Base-by-base conservation (phyloP, 92 coral and sea anemone genomes). In the Parazoanthus atlanticus region DNA sequence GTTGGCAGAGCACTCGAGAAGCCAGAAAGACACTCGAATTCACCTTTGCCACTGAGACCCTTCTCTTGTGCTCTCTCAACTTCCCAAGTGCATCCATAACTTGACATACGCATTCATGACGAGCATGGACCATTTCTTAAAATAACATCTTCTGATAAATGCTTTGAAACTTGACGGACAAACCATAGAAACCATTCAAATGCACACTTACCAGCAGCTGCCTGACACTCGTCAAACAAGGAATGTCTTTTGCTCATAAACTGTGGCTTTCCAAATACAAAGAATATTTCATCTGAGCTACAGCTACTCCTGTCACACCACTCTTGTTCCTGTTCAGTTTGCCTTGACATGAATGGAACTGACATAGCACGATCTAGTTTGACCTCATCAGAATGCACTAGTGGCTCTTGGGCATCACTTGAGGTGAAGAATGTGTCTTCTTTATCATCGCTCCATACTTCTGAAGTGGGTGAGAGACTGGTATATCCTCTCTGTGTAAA, bases 221-320 rank as follows among this genome's bases (percentile, higher is more conserved):
- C 98, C 72, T 97, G 98, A 77, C 95, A 88, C 75, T 95, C 97
- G 58, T 97, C 98, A 80, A 97, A 94, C 61, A 94, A 90, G 82
- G 93, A 93, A 47, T 85, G 80, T 77, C 92, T 90, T 71, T 88
- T 91, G 34, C 85, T 84, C 6, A 23, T 85, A 65, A 89, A 16
- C 58, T 52, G 93, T 79, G 91, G 93, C 72, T 90, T 91, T 74
- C 98, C 90, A 85, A 95, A 93, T 71, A 95, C 90, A 75, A 93
- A 86, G 84, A 95, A 95, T 40, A 95, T 86, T 89, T 95, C 98
- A 91, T 95, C 98, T 9, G 93, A 89, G 25, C 90, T 90, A 43
- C 90, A 88, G 77, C 91, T 85, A 78, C 92, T 92, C 64, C 93
- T 89, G 40, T 86, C 94, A 61, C 86, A 89, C 92, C 94, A 92